Conservation (phyloP, 2,797 vertebrate genomes). For the Myripristis jacobus region DNA sequence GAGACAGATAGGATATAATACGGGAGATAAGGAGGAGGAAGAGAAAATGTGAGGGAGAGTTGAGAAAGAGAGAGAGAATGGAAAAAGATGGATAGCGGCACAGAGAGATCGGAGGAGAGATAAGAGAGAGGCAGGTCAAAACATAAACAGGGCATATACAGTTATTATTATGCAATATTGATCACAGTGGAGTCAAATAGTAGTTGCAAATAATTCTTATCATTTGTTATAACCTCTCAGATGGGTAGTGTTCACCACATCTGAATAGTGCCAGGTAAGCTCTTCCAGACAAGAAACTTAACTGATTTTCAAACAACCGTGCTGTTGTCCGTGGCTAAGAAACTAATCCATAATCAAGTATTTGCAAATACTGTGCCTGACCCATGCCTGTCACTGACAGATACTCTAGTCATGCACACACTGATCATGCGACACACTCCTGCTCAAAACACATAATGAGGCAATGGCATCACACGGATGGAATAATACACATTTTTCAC, state of each 20-base stretch:
- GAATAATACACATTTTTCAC: neutral
- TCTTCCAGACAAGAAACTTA: neutral
- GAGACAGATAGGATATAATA: neutral
- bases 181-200: neutral
- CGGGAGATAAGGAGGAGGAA: neutral
- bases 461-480: neutral
- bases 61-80: neutral
- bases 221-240: neutral
- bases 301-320: neutral
- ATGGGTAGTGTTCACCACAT: constrained; percentile 4
- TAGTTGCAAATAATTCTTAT: neutral
- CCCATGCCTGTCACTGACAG: neutral
- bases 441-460: constrained; percentile 2
- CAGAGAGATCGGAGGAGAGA: too few species aligned
- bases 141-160: neutral
- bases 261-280: neutral
- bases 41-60: neutral
- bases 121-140: neutral
- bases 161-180: neutral
- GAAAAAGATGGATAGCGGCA: too few species aligned
- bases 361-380: constrained; percentile 16
- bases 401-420: neutral
- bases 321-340: neutral
- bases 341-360: neutral
- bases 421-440: constrained; percentile 26